A percentile compares a stretch with the other conserved stretches of the same genome.
Conservation (phyloP, 2,113 vertebrate species). For the Riparia riparia region DNA sequence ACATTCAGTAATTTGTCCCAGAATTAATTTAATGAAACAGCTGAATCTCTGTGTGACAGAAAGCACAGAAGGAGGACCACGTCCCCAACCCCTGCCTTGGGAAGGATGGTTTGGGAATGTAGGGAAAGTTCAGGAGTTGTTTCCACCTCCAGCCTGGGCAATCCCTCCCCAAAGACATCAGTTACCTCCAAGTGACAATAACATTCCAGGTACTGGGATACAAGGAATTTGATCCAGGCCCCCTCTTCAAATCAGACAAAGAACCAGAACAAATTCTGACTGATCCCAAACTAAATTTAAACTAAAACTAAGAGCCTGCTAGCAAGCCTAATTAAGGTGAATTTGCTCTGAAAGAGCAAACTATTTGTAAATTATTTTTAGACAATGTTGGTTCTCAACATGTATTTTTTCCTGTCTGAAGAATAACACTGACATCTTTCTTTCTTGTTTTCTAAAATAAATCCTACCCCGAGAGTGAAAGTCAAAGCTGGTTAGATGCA, state of each 20-base stretch:
- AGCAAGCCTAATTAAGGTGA: too few species aligned
- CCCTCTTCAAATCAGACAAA: neutral
- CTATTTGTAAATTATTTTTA: too few species aligned
- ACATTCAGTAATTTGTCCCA: neutral
- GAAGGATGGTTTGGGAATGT: neutral
- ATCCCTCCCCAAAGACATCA: neutral
- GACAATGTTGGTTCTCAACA: too few species aligned
- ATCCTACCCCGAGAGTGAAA: too few species aligned
- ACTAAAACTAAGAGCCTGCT: too few species aligned
- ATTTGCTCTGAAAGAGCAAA: too few species aligned
- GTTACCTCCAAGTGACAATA: neutral
- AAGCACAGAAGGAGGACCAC: neutral
- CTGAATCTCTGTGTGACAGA: neutral
- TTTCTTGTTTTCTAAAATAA: too few species aligned
- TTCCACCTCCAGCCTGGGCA: neutral
- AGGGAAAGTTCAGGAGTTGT: neutral
- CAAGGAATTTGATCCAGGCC: neutral
- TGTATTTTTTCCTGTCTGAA: too few species aligned
- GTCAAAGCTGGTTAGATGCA: too few species aligned
- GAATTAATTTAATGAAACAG: neutral
- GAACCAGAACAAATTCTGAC: too few species aligned
- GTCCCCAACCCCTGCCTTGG: neutral
- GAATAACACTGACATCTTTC: too few species aligned
- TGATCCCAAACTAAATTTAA: too few species aligned
- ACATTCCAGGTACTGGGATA: rapidly evolving